Evolutionary conservation across 2,113 vertebrate genomes (phyloP).

Genomic region (Chascanopsetta lugubris): DNA sequence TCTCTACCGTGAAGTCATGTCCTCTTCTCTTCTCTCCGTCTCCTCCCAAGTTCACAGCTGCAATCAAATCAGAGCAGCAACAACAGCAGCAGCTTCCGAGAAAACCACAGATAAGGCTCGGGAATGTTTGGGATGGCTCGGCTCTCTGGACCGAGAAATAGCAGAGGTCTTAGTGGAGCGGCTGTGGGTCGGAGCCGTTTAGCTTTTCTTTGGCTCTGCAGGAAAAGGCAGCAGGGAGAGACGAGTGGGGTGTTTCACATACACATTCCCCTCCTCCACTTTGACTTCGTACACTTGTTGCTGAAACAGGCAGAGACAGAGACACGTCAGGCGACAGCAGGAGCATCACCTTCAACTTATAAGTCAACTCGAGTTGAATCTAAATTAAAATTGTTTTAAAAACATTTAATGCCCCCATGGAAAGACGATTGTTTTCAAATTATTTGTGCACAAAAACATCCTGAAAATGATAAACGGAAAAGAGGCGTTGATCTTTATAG

Average conservation of each 20-base stretch:
- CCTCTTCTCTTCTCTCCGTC: constrained; percentile 51
- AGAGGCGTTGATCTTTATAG: constrained; percentile 25
- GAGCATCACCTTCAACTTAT: background rate
- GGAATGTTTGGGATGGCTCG: constrained; percentile 61
- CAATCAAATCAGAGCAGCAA: constrained; percentile 58
- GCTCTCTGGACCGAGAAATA: constrained; percentile 56
- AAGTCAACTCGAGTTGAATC: background rate
- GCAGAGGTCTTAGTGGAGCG: constrained; percentile 16
- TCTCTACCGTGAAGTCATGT: constrained; percentile 52
- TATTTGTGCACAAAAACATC: background rate
- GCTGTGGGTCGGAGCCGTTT: constrained; percentile 29
- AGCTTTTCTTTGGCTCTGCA: constrained; percentile 50
- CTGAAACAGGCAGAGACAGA: constrained; percentile 57
- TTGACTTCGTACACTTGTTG: constrained; percentile 80
- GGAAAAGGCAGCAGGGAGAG: constrained; percentile 74
- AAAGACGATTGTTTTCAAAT: background rate
- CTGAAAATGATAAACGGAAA: constrained; percentile 25
- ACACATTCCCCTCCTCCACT: constrained; percentile 74
- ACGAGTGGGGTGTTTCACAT: constrained; percentile 71
- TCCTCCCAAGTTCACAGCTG: constrained; percentile 32
- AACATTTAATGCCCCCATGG: too few relatives aligned
- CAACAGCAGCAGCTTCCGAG: constrained; percentile 32
- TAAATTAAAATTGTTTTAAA: background rate
- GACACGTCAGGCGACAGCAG: constrained; percentile 2
- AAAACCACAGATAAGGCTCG: constrained; percentile 55